Percentiles rank a stretch among this genome's conserved stretches.
Conservation (phyloP, 2,888 invertebrate genomes). For the Encarsia formosa region DNA sequence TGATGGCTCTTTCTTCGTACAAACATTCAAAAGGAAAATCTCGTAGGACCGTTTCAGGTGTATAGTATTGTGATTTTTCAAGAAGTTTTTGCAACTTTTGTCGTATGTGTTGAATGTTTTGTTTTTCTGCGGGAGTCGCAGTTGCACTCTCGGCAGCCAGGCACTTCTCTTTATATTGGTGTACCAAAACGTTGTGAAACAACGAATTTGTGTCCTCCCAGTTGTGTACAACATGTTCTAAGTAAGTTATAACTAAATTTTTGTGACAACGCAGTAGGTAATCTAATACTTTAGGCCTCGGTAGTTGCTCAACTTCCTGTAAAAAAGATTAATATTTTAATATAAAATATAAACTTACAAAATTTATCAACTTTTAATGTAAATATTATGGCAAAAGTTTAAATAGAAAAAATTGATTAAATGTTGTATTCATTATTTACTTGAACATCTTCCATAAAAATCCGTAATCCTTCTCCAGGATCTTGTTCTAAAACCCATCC, state of each 20-base stretch:
- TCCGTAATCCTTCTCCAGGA: slow-evolving; percentile 84
- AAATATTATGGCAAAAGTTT: neutral
- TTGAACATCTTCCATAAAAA: slow-evolving; percentile 52
- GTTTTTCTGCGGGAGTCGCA: slow-evolving; percentile 50
- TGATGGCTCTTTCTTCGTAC: slow-evolving; percentile 91
- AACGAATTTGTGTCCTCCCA: slow-evolving; percentile 83
- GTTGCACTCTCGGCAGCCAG: slow-evolving; percentile 40
- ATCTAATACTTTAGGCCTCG: slow-evolving; percentile 82
- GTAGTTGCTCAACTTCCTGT: slow-evolving; percentile 82
- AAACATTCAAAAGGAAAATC: slow-evolving; percentile 82
- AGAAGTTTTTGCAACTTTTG: slow-evolving; percentile 73
- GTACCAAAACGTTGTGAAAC: slow-evolving; percentile 88
- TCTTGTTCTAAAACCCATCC: slow-evolving; percentile 85
- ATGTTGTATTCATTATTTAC: slow-evolving; percentile 27
- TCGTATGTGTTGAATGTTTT: slow-evolving; percentile 56
- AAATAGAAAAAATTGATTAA: neutral
- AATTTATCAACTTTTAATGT: too few relatives aligned
- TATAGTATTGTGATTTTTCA: slow-evolving; percentile 75
- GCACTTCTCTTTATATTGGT: slow-evolving; percentile 78
- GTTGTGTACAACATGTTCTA: slow-evolving; percentile 87
- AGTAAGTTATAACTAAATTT: slow-evolving; percentile 80
- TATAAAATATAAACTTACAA: too few relatives aligned
- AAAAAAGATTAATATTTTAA: slow-evolving; percentile 9
- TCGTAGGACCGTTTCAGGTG: slow-evolving; percentile 79
- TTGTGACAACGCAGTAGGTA: slow-evolving; percentile 81